Conservation (phyloP, 53 echinoderm and acorn worm species). For the Astropecten irregularis region DNA sequence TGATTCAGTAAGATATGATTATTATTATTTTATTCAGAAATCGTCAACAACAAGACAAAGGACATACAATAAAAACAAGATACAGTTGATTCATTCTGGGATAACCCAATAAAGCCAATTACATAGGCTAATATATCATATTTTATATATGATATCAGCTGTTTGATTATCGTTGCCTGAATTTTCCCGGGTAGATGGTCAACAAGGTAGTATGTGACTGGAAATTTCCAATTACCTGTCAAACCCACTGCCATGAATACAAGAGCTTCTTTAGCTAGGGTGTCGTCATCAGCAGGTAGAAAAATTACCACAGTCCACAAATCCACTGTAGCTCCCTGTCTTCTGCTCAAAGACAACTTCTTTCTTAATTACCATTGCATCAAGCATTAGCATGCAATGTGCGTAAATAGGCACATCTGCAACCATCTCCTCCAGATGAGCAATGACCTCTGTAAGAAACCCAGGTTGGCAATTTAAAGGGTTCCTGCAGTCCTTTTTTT, state of each 20-base stretch:
- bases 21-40: too few relatives aligned
- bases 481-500: too few relatives aligned
- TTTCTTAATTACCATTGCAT: constrained; percentile 70
- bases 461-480: constrained; percentile 57
- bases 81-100: too few relatives aligned
- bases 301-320: constrained; percentile 64
- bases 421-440: constrained; percentile 30
- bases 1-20: constrained; percentile 37
- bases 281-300: constrained; percentile 26
- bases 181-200: constrained; percentile 41
- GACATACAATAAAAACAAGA: too few relatives aligned
- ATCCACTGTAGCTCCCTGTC: constrained; percentile 48
- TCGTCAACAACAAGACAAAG: too few relatives aligned
- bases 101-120: too few relatives aligned
- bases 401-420: constrained; percentile 19
- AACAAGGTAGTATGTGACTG: constrained; percentile 52
- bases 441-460: constrained; percentile 63
- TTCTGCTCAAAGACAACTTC: constrained; percentile 66
- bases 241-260: constrained; percentile 67
- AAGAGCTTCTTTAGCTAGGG: constrained; percentile 65
- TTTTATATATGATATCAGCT: constrained; percentile 53
- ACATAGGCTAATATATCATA: too few relatives aligned
- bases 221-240: constrained; percentile 59
- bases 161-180: constrained; percentile 54
- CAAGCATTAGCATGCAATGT: constrained; percentile 59